Conservation (phyloP, 2,888 invertebrate genomes). For the Drosophila bunnanda region DNA sequence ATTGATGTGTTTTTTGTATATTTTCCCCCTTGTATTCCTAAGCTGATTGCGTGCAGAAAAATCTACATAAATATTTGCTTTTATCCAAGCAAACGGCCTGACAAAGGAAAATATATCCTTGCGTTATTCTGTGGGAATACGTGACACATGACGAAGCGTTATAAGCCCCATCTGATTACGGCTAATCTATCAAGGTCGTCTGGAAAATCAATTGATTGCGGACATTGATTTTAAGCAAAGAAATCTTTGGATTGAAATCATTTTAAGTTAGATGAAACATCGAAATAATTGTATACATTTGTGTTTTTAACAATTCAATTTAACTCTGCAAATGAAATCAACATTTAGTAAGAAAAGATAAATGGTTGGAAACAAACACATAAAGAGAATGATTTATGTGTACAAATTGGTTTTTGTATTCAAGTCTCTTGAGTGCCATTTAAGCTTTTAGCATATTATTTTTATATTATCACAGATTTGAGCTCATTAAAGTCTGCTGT, state of each 20-base stretch:
- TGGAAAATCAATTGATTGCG: conserved; percentile 11
- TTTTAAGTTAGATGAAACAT: neutral
- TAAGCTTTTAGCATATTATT: neutral
- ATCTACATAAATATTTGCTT: conserved; percentile 64
- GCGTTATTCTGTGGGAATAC: conserved; percentile 2
- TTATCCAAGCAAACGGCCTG: conserved; percentile 30
- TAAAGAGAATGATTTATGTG: neutral
- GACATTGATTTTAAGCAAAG: conserved; percentile 13
- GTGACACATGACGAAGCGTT: conserved; percentile 13
- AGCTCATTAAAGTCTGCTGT: conserved; percentile 11
- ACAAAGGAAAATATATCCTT: conserved; percentile 23
- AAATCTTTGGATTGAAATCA: neutral
- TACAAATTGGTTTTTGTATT: neutral
- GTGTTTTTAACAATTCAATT: neutral
- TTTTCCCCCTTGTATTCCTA: conserved; percentile 14
- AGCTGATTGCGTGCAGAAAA: conserved; percentile 60
- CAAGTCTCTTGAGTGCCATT: neutral
- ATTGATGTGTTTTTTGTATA: conserved; percentile 26
- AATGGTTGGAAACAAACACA: neutral
- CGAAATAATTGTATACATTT: too few species aligned
- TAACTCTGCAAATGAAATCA: neutral
- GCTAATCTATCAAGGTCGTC: conserved; percentile 26
- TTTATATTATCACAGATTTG: conserved; percentile 27
- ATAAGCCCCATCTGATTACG: conserved; percentile 31
- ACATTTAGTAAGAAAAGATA: neutral